These are phyloP conservation scores for Whitmania pigra DNA, from an alignment of 1,140 invertebrate species.

Conservation along the genomic window DNA sequence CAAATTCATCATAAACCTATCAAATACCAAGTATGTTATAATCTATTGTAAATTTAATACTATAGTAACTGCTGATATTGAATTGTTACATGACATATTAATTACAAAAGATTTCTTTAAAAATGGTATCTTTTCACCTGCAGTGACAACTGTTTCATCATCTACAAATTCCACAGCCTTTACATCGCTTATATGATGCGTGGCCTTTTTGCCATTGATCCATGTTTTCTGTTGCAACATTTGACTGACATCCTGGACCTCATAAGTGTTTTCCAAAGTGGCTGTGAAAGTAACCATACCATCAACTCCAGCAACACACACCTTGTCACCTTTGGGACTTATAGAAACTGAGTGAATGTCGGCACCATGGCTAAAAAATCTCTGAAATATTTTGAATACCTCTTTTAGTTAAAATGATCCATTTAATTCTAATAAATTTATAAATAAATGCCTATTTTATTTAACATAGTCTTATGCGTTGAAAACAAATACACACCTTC, in stretches of 20 bases:
- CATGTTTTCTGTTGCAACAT: not conserved
- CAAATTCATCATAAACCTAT: too few relatives aligned
- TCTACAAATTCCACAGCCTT: not conserved
- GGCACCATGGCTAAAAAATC: not conserved
- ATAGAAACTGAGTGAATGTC: slow-evolving; percentile 1
- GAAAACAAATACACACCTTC: not conserved
- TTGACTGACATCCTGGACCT: too few relatives aligned
- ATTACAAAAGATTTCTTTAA: too few relatives aligned
- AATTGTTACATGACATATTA: too few relatives aligned
- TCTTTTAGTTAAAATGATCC: too few relatives aligned
- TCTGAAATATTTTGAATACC: not conserved
- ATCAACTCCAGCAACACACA: not conserved
- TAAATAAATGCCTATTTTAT: too few relatives aligned
- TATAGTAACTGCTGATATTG: too few relatives aligned
- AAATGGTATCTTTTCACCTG: not conserved
- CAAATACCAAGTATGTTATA: too few relatives aligned
- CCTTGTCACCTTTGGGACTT: not conserved
- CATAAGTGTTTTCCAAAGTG: too few relatives aligned
- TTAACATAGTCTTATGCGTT: not conserved
- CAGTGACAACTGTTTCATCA: not conserved
- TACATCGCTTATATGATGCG: not conserved
- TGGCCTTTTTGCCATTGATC: not conserved
- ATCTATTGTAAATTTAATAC: too few relatives aligned
- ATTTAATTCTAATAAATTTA: too few relatives aligned
- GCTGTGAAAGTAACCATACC: too few relatives aligned